phyloP scores from a whole-genome alignment of 2,113 vertebrate species.

The Antennarius striatus region DNA sequence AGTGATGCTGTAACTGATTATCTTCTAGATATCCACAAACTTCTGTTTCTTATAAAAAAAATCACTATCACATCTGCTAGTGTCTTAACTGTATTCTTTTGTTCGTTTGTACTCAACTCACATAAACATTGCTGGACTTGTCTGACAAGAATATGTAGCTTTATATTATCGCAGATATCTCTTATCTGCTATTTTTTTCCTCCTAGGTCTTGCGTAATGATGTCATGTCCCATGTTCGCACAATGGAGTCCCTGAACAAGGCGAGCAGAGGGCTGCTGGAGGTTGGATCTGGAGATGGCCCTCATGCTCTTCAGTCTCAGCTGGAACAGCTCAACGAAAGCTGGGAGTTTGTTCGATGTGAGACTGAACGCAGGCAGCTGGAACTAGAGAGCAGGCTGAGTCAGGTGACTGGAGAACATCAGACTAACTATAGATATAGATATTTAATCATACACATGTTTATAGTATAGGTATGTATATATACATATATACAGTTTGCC shows the following conservation, averaged over 20 bases:
- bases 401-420: conserved; percentile 76
- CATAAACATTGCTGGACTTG: not conserved
- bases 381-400: conserved; percentile 87
- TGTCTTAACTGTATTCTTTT: not conserved
- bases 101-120: not conserved
- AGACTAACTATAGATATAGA: too few species aligned
- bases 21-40: too few species aligned
- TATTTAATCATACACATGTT: too few species aligned
- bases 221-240: conserved; percentile 84
- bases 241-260: conserved; percentile 82
- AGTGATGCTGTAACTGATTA: too few species aligned
- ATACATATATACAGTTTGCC: not conserved
- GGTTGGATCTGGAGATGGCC: conserved; percentile 71
- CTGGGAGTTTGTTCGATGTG: conserved; percentile 86
- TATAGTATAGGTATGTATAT: not conserved
- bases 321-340: conserved; percentile 82
- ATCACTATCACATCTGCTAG: too few species aligned
- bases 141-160: not conserved
- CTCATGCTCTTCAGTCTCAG: conserved; percentile 78
- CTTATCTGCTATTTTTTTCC: not conserved
- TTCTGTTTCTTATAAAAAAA: too few species aligned
- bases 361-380: conserved; percentile 86
- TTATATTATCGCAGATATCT: not conserved
- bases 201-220: conserved; percentile 86
- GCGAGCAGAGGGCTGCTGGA: conserved; percentile 82